A percentile compares a stretch with the other conserved stretches of the same genome.
These are phyloP conservation scores for Ascidia mentula DNA, from an alignment of 23 tunicate genomes.

Conservation along the genomic window DNA sequence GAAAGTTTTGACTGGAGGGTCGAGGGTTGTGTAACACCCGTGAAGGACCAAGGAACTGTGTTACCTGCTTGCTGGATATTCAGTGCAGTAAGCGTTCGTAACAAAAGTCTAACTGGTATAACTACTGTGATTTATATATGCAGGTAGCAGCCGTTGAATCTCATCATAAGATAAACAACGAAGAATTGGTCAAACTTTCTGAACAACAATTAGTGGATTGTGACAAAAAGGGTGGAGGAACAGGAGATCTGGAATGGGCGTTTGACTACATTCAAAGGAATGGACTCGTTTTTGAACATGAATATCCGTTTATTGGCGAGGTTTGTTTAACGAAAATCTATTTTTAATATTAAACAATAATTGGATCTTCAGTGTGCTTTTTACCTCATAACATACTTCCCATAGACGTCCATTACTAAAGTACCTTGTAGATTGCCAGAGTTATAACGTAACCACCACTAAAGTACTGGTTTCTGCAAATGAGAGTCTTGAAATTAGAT, in stretches of 20 bases:
- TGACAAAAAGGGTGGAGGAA: neutral
- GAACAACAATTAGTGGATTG: neutral
- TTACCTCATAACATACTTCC: no score
- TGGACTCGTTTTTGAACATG: no score
- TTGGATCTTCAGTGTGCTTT: no score
- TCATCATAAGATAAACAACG: neutral
- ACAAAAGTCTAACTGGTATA: neutral
- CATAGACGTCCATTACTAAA: no score
- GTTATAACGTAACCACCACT: no score
- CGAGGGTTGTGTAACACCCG: neutral
- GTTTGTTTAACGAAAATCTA: no score
- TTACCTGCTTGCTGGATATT: neutral
- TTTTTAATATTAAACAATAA: no score
- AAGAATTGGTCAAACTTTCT: neutral
- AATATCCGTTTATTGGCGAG: no score
- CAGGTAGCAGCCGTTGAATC: neutral
- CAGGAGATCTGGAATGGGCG: neutral
- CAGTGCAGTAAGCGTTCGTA: neutral
- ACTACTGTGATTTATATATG: neutral
- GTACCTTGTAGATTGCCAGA: no score
- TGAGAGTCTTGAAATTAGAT: no score
- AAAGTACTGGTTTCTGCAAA: no score
- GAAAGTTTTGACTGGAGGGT: neutral
- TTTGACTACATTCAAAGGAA: neutral
- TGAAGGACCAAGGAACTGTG: neutral